Base-by-base conservation (phyloP, 64 coral and sea anemone species). In the Orbicella faveolata region DNA sequence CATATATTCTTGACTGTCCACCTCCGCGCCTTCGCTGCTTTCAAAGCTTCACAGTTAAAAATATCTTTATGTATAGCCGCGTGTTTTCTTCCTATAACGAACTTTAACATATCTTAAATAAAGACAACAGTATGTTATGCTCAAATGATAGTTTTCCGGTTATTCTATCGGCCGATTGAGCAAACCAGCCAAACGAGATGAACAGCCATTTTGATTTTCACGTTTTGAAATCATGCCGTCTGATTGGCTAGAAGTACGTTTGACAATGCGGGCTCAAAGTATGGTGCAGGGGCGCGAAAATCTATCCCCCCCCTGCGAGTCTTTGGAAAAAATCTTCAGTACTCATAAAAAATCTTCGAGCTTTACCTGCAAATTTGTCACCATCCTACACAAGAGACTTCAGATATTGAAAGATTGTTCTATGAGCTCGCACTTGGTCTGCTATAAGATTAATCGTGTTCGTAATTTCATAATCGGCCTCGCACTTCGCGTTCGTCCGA, bases 191-290 rank as follows among this genome's bases (percentile, higher is more conserved):
- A 53, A 63, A 53, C 62, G 16, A 35, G n/a, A 75, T 48, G 79
- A 54, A 89, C 73, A 25, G 87, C 87, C 92, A 94, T 89, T 94
- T 94, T 94, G 87, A 89, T 39, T 89, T 89, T 89, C 53, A 63
- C 70, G 67, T 9, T 35, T 21, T n/a, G 26, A 89, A 83, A 82
- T 69, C 4, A 34, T 75, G 78, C n/a, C 30, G 36, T 93, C 17
- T 93, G 79, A 93, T 93, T 93, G 92, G 92, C 44, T 93, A 18
- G 79, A 79, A 61, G 39, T 33, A 68, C 39, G 57, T 39, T 12
- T 59, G 73, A 70, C 52, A 76, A 34, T 25, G 67, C 80, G 20
- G 37, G 81, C 90, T 74, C 90, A 77, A 70, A 26, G 65, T 25
- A 25, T 59, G 55, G 12, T 59, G 55, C 10, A 16, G 55, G 55